These are phyloP conservation scores for Drosophila greeni DNA, from an alignment of 2,888 invertebrate genomes.

Conservation along the genomic window DNA sequence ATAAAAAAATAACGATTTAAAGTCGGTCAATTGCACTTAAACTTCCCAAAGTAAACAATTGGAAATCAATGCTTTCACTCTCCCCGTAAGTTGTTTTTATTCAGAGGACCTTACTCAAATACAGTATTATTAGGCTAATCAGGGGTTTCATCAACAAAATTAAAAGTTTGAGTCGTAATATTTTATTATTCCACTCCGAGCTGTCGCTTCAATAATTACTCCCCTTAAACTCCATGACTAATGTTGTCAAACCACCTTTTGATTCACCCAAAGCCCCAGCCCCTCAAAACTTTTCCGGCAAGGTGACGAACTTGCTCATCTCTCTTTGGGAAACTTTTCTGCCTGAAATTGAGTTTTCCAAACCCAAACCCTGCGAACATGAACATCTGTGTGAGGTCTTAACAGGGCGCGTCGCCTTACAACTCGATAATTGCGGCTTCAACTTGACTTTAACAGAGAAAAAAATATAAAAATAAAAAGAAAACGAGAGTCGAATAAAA, in stretches of 20 bases:
- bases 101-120: not conserved
- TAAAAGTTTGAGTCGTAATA: slow-evolving; percentile 22
- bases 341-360: slow-evolving; percentile 36
- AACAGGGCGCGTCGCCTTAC: slow-evolving; percentile 58
- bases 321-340: slow-evolving; percentile 29
- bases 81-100: not conserved
- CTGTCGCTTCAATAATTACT: slow-evolving; percentile 36
- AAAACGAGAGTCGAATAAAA: slow-evolving; percentile 34
- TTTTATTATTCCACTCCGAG: slow-evolving; percentile 26
- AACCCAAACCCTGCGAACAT: slow-evolving; percentile 39
- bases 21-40: not conserved
- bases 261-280: slow-evolving; percentile 4
- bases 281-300: slow-evolving; percentile 24
- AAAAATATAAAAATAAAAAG: slow-evolving; percentile 12
- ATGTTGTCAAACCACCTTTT: slow-evolving; percentile 43
- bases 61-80: too few species aligned
- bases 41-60: not conserved
- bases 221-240: slow-evolving; percentile 35
- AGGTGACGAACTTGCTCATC: slow-evolving; percentile 60
- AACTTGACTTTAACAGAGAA: slow-evolving; percentile 68
- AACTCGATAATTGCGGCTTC: slow-evolving; percentile 73
- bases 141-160: slow-evolving; percentile 9
- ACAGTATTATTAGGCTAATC: slow-evolving; percentile 14
- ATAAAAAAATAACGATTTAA: not conserved
- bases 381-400: slow-evolving; percentile 50